phyloP scores from a whole-genome alignment of 2,888 invertebrate species.

The Lasioglossum calceatum region DNA sequence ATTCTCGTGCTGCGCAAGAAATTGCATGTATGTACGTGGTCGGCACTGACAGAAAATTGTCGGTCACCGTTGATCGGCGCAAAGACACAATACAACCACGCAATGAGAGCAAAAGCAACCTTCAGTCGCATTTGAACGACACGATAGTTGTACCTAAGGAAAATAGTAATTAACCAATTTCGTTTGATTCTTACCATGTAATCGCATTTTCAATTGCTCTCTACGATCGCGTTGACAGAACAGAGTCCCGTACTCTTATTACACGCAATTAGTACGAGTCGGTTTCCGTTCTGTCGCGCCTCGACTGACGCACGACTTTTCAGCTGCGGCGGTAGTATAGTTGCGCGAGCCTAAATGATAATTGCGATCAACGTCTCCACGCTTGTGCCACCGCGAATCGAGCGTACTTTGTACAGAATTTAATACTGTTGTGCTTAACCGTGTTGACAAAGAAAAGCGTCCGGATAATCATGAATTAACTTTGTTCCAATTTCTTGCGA shows the following conservation, averaged over 20 bases:
- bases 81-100: not conserved
- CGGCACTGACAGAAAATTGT: not conserved
- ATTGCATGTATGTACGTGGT: not conserved
- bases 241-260: not conserved
- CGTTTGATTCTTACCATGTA: not conserved
- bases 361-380: slow-evolving; percentile 34
- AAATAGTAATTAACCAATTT: not conserved
- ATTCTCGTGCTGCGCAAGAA: not conserved
- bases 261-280: not conserved
- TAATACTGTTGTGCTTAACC: not conserved
- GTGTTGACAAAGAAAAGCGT: not conserved
- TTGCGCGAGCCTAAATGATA: slow-evolving; percentile 25
- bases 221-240: not conserved
- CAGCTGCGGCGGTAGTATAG: slow-evolving; percentile 20
- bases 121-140: not conserved
- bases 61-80: not conserved
- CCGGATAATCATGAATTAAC: too few species aligned
- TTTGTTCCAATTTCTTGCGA: not conserved
- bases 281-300: not conserved
- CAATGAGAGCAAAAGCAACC: not conserved
- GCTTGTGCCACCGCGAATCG: not conserved
- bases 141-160: too few species aligned
- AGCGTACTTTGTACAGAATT: not conserved
- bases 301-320: slow-evolving; percentile 5
- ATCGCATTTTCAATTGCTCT: not conserved